These are phyloP conservation scores for Drosophila pseudoananassae DNA, from an alignment of 1,140 invertebrate genomes.

Conservation along the genomic window DNA sequence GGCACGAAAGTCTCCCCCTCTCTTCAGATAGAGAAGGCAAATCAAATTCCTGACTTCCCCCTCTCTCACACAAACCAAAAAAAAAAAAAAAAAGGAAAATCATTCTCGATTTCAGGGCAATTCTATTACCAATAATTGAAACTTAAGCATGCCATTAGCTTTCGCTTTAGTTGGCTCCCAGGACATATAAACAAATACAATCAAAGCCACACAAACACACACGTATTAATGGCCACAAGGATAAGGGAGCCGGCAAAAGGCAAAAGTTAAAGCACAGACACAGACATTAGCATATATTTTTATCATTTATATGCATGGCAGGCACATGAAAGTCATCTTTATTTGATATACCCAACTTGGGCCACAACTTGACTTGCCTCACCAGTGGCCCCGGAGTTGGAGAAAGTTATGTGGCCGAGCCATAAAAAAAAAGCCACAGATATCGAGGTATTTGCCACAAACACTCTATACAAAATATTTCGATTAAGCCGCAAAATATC, in stretches of 20 bases:
- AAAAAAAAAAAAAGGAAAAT: slow-evolving; percentile 22
- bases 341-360: slow-evolving; percentile 50
- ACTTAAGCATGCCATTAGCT: slow-evolving; percentile 77
- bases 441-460: slow-evolving; percentile 10
- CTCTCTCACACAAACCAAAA: too few species aligned
- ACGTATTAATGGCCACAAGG: slow-evolving; percentile 11
- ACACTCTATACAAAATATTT: slow-evolving; percentile 22
- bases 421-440: not conserved
- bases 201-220: not conserved
- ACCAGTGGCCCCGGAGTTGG: slow-evolving; percentile 17
- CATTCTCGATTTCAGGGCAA: slow-evolving; percentile 54
- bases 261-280: slow-evolving; percentile 9
- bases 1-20: not conserved
- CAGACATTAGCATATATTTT: slow-evolving; percentile 72
- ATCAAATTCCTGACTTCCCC: too few species aligned
- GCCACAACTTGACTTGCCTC: too few species aligned
- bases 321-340: slow-evolving; percentile 74
- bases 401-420: slow-evolving; percentile 31
- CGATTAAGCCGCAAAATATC: not conserved
- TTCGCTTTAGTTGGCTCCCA: slow-evolving; percentile 55
- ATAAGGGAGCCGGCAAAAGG: not conserved
- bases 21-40: not conserved
- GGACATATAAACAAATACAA: slow-evolving; percentile 42
- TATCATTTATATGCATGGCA: slow-evolving; percentile 81
- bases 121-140: slow-evolving; percentile 79